A percentile compares a stretch with the other conserved stretches of the same genome.
Evolutionary conservation across 2,113 vertebrate genomes (phyloP).

Genomic region (Perognathus longimembris): DNA sequence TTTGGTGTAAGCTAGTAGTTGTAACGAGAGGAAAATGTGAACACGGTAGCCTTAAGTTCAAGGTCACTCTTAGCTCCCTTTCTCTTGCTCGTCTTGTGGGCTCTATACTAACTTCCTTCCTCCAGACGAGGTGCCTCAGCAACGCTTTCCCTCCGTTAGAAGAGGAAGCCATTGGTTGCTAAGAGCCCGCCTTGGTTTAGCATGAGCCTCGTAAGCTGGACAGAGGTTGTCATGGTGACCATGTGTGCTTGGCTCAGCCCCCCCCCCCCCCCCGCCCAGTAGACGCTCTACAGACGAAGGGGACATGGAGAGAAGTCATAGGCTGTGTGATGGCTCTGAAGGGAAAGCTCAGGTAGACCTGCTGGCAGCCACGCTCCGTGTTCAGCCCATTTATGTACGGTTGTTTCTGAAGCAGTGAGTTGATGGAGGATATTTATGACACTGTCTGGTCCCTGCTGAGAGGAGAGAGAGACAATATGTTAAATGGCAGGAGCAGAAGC

Average conservation of each 20-base stretch:
- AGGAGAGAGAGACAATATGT: background rate
- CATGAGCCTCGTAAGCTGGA: background rate
- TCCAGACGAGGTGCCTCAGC: background rate
- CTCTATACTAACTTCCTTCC: background rate
- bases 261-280: background rate
- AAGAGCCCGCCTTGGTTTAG: background rate
- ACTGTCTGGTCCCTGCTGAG: background rate
- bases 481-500: background rate
- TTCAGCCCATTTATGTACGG: background rate
- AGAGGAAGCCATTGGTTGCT: background rate
- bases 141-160: conserved; percentile 5
- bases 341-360: background rate
- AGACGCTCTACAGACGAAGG: background rate
- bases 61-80: background rate
- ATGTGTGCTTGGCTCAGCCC: too few species aligned
- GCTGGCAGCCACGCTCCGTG: background rate
- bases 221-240: background rate
- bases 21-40: background rate
- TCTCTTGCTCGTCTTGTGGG: conserved; percentile 27
- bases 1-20: background rate
- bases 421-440: background rate
- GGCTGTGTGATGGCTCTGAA: background rate
- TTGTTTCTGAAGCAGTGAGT: conserved; percentile 37
- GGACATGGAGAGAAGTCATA: background rate
- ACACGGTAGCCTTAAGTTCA: too few species aligned